Evolutionary conservation across 2,113 vertebrate species (phyloP), one percentile per base, ranked within the genome.

Genomic region (Acrocephalus arundinaceus): DNA sequence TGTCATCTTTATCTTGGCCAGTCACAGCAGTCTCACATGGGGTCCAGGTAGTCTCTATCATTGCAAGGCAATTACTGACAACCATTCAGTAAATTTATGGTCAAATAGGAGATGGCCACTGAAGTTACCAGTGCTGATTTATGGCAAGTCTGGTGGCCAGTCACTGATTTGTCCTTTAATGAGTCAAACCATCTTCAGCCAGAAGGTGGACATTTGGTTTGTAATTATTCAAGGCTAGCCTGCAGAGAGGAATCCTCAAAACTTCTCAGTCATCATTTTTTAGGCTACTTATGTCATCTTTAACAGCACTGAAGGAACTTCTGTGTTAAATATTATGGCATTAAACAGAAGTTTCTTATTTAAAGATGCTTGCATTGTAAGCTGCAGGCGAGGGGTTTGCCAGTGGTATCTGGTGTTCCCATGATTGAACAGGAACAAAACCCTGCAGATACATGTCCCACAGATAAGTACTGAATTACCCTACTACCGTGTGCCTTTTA

Each of bases 291-390:
- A 28, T 63, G 14, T 66, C 65, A 49, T 59, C 33, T 89, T 85
- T 67, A 87, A 39, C 13, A 72, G 11, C 62, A 80, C 15, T 58
- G 51, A 78, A 82, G 33, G 30, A 89, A 51, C 6, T 48, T 46
- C 15, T 71, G n/a, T 68, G 27, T 46, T 87, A 90, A 90, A 67
- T 24, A 90, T 39, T n/a, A 61, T 28, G 48, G 25, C 28, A 59
- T 92, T 85, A 59, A 67, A 61, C 31, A 67, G 46, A 81, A 93
- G 23, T 75, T 78, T 90, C 48, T 85, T 87, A 87, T 89, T 94
- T 86, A 86, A 88, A 82, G 66, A 80, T 3, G 3, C 20, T 41
- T 72, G 22, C 14, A 6, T 57, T 85, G 37, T 72, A 77, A 87
- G 46, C 63, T 80, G 57, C 18, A 76, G 67, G 39, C 67, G 80